These are phyloP conservation scores for Drosophila grimshawi DNA, from an alignment of 1,140 invertebrate species.

Conservation along the genomic window DNA sequence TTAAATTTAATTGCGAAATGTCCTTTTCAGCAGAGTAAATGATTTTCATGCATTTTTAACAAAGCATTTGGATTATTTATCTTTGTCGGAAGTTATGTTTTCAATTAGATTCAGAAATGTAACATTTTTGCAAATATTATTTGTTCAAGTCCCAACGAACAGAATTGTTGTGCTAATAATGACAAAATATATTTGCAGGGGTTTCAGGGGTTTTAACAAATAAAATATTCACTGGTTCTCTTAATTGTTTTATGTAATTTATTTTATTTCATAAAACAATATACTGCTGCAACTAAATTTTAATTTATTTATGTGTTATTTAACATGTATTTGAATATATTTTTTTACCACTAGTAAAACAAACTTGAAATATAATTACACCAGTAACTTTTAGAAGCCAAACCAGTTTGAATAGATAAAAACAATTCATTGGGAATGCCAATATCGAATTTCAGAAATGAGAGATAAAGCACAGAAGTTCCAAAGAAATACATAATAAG, in stretches of 20 bases:
- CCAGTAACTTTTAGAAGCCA: too few species aligned
- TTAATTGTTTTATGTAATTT: too few species aligned
- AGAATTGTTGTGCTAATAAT: neutral
- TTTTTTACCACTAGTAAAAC: too few species aligned
- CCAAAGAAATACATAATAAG: neutral
- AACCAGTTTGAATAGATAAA: constrained; percentile 5
- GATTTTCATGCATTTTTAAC: neutral
- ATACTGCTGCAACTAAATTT: too few species aligned
- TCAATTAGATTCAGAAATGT: neutral
- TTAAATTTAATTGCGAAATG: neutral
- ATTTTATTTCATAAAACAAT: too few species aligned
- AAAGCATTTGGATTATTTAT: constrained; percentile 11
- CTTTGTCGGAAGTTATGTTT: neutral
- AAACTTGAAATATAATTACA: too few species aligned
- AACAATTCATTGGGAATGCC: constrained; percentile 14
- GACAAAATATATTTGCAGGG: neutral
- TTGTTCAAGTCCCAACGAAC: neutral
- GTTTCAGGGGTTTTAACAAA: neutral
- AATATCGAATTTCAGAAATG: neutral
- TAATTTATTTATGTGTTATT: too few species aligned
- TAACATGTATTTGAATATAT: too few species aligned
- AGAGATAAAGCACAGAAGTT: constrained; percentile 3
- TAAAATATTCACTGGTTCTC: neutral
- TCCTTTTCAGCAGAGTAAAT: neutral
- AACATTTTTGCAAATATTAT: neutral